A percentile compares a stretch with the other conserved stretches of the same genome.
Evolutionary conservation across 2,888 invertebrate genomes (phyloP).

Genomic region (Drosophila stalkeri): DNA sequence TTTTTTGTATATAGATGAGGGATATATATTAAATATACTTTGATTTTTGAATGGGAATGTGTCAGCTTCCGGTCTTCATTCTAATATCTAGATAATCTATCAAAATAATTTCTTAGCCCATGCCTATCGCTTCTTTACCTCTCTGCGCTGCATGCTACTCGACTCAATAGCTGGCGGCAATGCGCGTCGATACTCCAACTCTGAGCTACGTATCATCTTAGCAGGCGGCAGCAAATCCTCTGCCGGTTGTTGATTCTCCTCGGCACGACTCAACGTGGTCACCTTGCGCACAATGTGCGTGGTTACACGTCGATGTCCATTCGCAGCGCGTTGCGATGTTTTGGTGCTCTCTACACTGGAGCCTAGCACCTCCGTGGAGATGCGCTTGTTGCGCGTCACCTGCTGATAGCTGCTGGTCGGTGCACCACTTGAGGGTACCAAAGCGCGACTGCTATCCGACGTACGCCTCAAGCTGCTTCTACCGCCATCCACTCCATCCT

Average conservation of each 20-base stretch:
- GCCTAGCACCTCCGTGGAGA: slow-evolving; percentile 94
- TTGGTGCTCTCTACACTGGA: slow-evolving; percentile 94
- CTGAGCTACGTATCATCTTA: slow-evolving; percentile 86
- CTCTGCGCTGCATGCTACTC: slow-evolving; percentile 88
- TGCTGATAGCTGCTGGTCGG: slow-evolving; percentile 87
- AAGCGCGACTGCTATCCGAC: slow-evolving; percentile 79
- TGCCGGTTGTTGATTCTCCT: slow-evolving; percentile 89
- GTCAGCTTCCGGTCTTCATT: neutral
- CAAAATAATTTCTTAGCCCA: neutral
- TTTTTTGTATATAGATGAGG: neutral
- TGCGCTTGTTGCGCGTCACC: slow-evolving; percentile 92
- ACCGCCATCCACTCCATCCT: slow-evolving; percentile 63
- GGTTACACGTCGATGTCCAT: slow-evolving; percentile 92
- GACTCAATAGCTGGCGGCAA: slow-evolving; percentile 86
- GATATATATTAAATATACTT: neutral
- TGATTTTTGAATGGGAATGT: neutral
- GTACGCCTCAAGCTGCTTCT: slow-evolving; percentile 42
- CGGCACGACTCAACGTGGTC: slow-evolving; percentile 94
- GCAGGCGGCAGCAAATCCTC: slow-evolving; percentile 88
- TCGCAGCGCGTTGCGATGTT: slow-evolving; percentile 91
- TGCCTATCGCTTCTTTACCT: slow-evolving; percentile 87
- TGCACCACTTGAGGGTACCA: slow-evolving; percentile 54
- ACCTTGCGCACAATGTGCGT: slow-evolving; percentile 95
- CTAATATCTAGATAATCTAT: neutral
- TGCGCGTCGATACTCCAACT: slow-evolving; percentile 85